phyloP scores from a whole-genome alignment of 2,113 vertebrate genomes.

The Sturnira hondurensis region DNA sequence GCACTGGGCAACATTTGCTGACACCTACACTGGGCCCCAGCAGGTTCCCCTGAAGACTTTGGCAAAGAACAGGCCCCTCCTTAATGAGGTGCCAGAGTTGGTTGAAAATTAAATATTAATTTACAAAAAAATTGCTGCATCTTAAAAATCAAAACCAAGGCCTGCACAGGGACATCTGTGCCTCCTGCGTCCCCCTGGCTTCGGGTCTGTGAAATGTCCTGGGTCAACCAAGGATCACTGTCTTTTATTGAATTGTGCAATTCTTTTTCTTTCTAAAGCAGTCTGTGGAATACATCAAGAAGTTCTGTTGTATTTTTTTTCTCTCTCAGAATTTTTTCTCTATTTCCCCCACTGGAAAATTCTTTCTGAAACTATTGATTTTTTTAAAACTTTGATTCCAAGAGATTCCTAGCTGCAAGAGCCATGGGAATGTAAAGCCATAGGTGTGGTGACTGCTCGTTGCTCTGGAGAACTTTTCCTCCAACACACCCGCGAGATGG shows the following conservation, averaged over 20 bases:
- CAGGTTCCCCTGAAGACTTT: constrained; percentile 58
- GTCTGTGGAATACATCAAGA: constrained; percentile 40
- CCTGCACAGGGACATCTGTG: accelerated
- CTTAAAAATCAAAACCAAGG: constrained; percentile 28
- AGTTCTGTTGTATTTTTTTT: neutral
- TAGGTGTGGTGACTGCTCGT: neutral
- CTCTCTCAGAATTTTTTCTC: neutral
- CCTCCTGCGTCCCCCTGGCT: neutral
- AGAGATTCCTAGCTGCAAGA: neutral
- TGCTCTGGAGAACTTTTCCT: neutral
- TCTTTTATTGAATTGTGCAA: neutral
- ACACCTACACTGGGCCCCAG: constrained; percentile 74
- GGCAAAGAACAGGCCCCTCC: constrained; percentile 60
- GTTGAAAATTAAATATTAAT: constrained; percentile 67
- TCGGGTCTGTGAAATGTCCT: constrained; percentile 11
- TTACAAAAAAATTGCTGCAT: constrained; percentile 51
- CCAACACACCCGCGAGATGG: accelerated
- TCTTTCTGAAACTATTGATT: neutral
- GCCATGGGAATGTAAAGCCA: neutral
- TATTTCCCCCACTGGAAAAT: constrained; percentile 9
- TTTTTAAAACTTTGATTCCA: neutral
- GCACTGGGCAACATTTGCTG: constrained; percentile 68
- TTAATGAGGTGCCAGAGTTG: constrained; percentile 51
- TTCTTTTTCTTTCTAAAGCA: constrained; percentile 19
- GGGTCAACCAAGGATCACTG: neutral